phyloP scores from a whole-genome alignment of 2,888 invertebrate genomes.

The Gymnoscelis rufifasciata region DNA sequence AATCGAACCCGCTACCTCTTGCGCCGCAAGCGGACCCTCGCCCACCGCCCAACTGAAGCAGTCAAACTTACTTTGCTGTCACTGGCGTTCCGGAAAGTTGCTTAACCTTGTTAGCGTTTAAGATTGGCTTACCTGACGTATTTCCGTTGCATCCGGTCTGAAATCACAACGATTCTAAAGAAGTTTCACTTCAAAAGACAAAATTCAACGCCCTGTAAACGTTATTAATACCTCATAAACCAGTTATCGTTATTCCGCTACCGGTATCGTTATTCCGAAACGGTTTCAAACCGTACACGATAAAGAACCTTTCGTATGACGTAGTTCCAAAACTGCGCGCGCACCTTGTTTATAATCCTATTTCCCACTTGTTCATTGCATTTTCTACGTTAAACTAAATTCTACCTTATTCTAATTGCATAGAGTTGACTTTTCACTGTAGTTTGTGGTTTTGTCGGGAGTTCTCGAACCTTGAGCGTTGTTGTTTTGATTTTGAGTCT shows the following conservation, averaged over 20 bases:
- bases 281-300: conserved; percentile 14
- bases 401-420: not conserved
- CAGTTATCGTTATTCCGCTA: conserved; percentile 1
- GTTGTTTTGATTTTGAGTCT: not conserved
- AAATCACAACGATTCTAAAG: too few species aligned
- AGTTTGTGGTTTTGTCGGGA: not conserved
- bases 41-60: too few species aligned
- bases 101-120: too few species aligned
- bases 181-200: too few species aligned
- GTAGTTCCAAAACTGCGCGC: conserved; percentile 61
- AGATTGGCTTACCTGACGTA: too few species aligned
- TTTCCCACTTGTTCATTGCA: conserved; percentile 50
- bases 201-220: too few species aligned
- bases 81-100: too few species aligned
- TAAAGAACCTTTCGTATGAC: conserved; percentile 46
- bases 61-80: too few species aligned
- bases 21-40: too few species aligned
- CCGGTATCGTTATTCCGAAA: not conserved
- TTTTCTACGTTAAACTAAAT: conserved; percentile 6
- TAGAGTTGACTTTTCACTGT: conserved; percentile 13
- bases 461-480: not conserved
- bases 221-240: conserved; percentile 8
- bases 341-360: conserved; percentile 66
- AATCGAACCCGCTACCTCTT: too few species aligned
- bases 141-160: too few species aligned